Conservation (phyloP, 1,140 invertebrate species). For the Ditylenchus dipsaci region DNA sequence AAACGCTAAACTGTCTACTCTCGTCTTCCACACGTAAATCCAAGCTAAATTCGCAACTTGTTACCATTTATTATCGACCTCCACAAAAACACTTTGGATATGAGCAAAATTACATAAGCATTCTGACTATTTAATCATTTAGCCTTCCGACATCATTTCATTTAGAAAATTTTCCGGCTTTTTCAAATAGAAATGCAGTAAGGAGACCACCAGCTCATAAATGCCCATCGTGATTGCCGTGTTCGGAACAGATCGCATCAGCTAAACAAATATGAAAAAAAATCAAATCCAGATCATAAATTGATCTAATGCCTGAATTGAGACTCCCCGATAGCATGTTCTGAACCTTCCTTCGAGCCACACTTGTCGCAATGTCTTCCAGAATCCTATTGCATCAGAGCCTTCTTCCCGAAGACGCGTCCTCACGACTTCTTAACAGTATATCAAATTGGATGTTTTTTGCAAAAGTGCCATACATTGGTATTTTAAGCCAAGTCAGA, state of each 20-base stretch:
- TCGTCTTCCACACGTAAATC: no score
- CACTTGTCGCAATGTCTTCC: conserved; percentile 19
- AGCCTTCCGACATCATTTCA: not conserved
- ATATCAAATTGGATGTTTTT: not conserved
- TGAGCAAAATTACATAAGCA: no score
- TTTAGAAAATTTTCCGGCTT: not conserved
- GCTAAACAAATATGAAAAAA: no score
- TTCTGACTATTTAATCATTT: no score
- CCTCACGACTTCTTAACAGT: conserved; percentile 41
- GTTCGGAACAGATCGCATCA: conserved; percentile 39
- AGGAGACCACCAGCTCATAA: conserved; percentile 35
- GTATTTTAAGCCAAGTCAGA: no score
- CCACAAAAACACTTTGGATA: no score
- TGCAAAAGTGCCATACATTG: no score
- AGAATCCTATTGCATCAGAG: conserved; percentile 32
- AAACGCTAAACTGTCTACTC: no score
- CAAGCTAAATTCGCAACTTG: no score
- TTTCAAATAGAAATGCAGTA: conserved; percentile 23
- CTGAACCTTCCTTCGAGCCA: conserved; percentile 32
- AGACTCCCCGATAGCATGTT: conserved; percentile 32
- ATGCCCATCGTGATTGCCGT: conserved; percentile 44
- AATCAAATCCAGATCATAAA: no score
- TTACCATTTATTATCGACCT: no score
- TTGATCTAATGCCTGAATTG: no score
- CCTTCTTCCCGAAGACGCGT: conserved; percentile 43